Base-by-base conservation (phyloP, 2,888 invertebrate species). In the Ectemnius lituratus region DNA sequence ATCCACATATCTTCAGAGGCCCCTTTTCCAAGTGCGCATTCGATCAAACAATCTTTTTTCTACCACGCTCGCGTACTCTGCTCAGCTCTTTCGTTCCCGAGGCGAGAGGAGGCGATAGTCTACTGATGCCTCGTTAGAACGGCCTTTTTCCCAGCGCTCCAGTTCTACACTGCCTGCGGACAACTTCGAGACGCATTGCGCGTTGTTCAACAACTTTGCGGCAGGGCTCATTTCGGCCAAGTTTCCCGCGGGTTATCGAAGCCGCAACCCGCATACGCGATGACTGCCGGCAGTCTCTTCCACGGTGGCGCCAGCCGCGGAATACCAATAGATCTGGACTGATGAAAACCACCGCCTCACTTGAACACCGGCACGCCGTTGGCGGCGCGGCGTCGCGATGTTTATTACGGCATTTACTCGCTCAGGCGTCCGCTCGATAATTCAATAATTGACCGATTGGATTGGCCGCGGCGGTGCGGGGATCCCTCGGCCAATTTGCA, bases 401-500 rank as follows among this genome's bases (percentile, higher is more conserved):
- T 52, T 52, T 52, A 52, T 52, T 52, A 52, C 52, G n/a, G 52
- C n/a, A 16, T 52, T 52, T 52, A 52, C 16, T 52, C 52, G 52
- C n/a, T 13, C 52, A 16, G 16, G 6, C 11, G 61, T 45, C 57
- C 58, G 27, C 3, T n/a, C 52, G 63, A 70, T 62, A 68, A 75
- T 64, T 59, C 62, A 49, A 49, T 49, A 67, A 75, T 66, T 23
- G 49, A 27, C 8, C 67, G 68, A 67, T 73, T n/a, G 68, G 68
- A 61, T 66, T 56, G 20, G 52, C 52, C 62, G 45, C 14, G 16
- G 20, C 0, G 49, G 57, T 14, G n/a, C 3, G n/a, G 23, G 23
- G 20, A 11, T 58, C 18, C 16, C 52, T 52, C 67, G 63, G 67
- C 74, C 71, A 75, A 80, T 78, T 71, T 76, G 60, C 69, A 52